Conservation (phyloP, 2,113 vertebrate species). For the Microtus richardsoni region DNA sequence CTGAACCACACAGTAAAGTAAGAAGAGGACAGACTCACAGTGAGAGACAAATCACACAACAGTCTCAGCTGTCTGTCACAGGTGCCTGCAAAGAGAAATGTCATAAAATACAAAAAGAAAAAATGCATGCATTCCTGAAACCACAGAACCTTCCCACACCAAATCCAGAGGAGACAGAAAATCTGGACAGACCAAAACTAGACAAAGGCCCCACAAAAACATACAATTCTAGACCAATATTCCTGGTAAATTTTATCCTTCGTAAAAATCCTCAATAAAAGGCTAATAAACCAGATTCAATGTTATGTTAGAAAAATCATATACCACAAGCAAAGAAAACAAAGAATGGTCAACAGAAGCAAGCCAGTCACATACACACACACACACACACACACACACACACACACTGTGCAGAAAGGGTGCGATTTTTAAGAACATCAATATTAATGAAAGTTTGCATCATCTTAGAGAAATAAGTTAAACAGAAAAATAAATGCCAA, state of each 20-base stretch:
- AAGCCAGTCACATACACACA: neutral
- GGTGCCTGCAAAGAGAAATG: neutral
- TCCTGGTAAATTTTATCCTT: neutral
- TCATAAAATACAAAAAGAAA: neutral
- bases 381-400: neutral
- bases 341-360: neutral
- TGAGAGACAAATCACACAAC: neutral
- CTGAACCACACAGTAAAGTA: neutral
- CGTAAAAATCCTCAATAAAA: neutral
- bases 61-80: neutral
- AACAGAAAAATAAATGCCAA: neutral
- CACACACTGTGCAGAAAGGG: neutral
- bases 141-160: neutral
- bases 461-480: neutral
- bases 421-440: neutral
- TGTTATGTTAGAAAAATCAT: neutral
- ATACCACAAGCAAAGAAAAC: neutral
- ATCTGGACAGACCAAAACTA: neutral
- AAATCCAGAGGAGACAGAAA: neutral
- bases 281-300: neutral
- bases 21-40: too few species aligned
- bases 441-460: neutral
- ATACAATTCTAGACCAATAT: neutral
- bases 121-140: too few species aligned
- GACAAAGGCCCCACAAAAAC: neutral